Base-by-base conservation (phyloP, 2,888 invertebrate species). In the Eledona agricola region DNA sequence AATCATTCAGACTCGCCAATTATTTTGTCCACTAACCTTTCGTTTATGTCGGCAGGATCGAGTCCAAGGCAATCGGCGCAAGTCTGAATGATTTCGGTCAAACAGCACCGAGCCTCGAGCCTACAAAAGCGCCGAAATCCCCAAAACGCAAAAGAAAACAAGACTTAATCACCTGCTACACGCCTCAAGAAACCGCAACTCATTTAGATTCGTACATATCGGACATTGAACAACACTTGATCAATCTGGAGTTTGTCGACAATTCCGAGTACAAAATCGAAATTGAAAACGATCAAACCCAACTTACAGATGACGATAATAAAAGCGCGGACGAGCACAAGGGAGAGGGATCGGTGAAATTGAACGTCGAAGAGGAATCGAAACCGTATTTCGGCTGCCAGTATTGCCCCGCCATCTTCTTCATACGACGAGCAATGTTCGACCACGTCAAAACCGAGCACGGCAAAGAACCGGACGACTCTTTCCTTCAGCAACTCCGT, bases 41-140 rank as follows among this genome's bases (percentile, higher is more conserved):
- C 19, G 23, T 12, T 43, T 43, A 29, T 51, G 28, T 45, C 25
- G 16, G 45, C 38, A 46, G 45, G 46, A 47, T 54, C 40, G 52
- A 49, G 59, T 46, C 51, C 43, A 52, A 55, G 62, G 58, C 55
- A 55, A 58, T 60, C 53, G 56, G 58, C 51, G 62, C 63, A 63
- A 64, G 66, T 67, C 65, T 69, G 64, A 63, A 52, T 64, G 67
- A 64, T 66, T 68, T 69, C 62, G 65, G 67, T 60, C 67, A 65
- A 59, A 42, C 42, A 7, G n/a, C n/a, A n/a, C 31, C 38, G 2
- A 16, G 11, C 16, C 17, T 35, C 11, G 55, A 53, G 19, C 26
- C 47, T 12, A 49, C 49, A 37, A 43, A 37, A 31, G 12, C n/a
- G 26, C 42, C 25, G 22, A 40, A 51, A 13, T 38, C 23, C 19